Conservation (phyloP, 2,797 vertebrate species). For the Clarias pachynema region DNA sequence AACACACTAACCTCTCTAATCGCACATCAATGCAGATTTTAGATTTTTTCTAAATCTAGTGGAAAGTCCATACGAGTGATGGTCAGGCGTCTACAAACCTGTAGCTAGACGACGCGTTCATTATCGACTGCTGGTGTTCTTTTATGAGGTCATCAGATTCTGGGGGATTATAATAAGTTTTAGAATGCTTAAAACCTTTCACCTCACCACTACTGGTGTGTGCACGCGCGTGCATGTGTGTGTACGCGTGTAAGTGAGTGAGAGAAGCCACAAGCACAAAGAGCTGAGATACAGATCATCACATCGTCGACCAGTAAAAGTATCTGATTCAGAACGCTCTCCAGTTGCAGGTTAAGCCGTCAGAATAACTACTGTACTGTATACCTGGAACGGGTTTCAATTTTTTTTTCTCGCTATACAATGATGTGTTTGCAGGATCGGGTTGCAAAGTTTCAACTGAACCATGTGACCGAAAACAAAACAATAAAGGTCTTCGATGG, state of each 20-base stretch:
- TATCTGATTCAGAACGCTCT: not conserved
- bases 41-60: not conserved
- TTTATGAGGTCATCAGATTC: not conserved
- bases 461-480: constrained; percentile 53
- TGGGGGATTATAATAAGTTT: not conserved
- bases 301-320: not conserved
- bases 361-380: not conserved
- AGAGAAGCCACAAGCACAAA: not conserved
- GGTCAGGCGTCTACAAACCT: not conserved
- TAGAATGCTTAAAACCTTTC: not conserved
- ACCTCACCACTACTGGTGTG: not conserved
- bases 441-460: constrained; percentile 27
- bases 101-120: not conserved
- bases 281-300: not conserved
- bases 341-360: not conserved
- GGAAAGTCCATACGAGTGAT: not conserved
- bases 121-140: not conserved
- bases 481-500: constrained; percentile 16
- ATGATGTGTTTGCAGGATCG: constrained; percentile 22
- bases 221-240: no score
- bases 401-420: constrained; percentile 1
- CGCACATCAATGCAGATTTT: not conserved
- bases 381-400: not conserved
- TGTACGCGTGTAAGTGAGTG: not conserved
- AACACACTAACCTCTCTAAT: not conserved